These are phyloP conservation scores for Xestobium rufovillosum DNA, from an alignment of 2,888 invertebrate genomes.

Conservation along the genomic window DNA sequence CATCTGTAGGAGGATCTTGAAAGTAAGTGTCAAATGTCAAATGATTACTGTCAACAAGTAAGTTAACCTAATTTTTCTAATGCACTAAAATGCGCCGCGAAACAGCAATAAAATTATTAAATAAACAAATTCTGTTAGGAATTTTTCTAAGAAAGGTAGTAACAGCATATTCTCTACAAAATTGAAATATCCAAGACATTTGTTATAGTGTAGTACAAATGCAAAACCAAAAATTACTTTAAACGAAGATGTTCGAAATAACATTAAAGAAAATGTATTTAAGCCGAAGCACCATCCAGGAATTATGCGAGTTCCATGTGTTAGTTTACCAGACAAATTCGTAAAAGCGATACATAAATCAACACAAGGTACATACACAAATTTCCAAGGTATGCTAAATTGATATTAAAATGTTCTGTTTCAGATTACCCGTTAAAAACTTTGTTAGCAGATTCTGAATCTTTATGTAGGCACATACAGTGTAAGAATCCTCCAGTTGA, in stretches of 20 bases:
- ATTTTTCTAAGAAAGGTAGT: too few relatives aligned
- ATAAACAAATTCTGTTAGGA: too few relatives aligned
- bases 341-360: conserved; percentile 49
- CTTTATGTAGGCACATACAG: conserved; percentile 53
- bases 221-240: conserved; percentile 42
- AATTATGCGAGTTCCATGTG: conserved; percentile 47
- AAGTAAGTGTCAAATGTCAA: too few relatives aligned
- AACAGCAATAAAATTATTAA: too few relatives aligned
- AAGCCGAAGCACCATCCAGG: conserved; percentile 72
- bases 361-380: conserved; percentile 41
- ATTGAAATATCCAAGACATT: neutral
- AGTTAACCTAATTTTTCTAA: too few relatives aligned
- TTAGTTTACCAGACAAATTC: conserved; percentile 55
- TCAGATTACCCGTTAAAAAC: conserved; percentile 52
- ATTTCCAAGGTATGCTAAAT: conserved; percentile 5
- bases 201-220: conserved; percentile 32
- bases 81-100: too few relatives aligned
- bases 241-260: conserved; percentile 45
- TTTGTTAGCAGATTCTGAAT: conserved; percentile 47
- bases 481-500: conserved; percentile 61
- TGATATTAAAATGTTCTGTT: conserved; percentile 10
- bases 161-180: too few relatives aligned
- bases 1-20: too few relatives aligned
- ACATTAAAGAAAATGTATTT: conserved; percentile 46
- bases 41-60: too few relatives aligned